A percentile compares a stretch with the other conserved stretches of the same genome.
These are phyloP conservation scores for Mythimna pallens DNA, from an alignment of 2,888 invertebrate genomes.

Conservation along the genomic window DNA sequence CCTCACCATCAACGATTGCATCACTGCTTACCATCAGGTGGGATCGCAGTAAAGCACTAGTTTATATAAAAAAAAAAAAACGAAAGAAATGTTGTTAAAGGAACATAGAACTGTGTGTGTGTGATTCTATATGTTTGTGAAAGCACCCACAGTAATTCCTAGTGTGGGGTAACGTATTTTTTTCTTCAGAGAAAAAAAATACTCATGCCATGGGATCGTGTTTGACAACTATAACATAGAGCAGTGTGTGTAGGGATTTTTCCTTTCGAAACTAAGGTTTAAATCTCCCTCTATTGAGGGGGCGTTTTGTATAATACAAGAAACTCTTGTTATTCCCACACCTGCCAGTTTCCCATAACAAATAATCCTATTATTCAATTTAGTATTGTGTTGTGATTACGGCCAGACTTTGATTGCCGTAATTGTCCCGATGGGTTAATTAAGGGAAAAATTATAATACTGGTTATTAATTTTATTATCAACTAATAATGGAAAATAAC, in stretches of 20 bases:
- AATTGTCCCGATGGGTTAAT: background rate
- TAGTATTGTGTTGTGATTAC: constrained; percentile 11
- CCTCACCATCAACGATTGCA: too few species aligned
- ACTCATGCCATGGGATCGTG: too few species aligned
- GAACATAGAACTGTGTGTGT: too few species aligned
- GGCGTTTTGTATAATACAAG: constrained; percentile 26
- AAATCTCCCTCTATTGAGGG: background rate
- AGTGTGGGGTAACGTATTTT: too few species aligned
- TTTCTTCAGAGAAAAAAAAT: too few species aligned
- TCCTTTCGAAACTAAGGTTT: background rate
- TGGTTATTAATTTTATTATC: background rate
- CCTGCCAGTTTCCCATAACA: constrained; percentile 41
- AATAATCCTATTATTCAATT: constrained; percentile 36
- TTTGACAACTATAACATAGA: background rate
- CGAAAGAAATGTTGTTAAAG: too few species aligned
- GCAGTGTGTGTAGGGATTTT: constrained; percentile 2
- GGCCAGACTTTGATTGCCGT: constrained; percentile 8
- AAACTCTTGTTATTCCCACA: constrained; percentile 21
- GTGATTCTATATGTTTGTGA: too few species aligned
- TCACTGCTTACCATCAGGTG: too few species aligned
- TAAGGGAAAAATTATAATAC: background rate
- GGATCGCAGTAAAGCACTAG: too few species aligned
- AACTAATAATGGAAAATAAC: background rate
- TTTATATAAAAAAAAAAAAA: too few species aligned
- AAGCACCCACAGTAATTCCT: too few species aligned